Evolutionary conservation across 2,888 invertebrate species (phyloP), one percentile per base, ranked within the genome.

Genomic region (Agriopis leucophaearia): DNA sequence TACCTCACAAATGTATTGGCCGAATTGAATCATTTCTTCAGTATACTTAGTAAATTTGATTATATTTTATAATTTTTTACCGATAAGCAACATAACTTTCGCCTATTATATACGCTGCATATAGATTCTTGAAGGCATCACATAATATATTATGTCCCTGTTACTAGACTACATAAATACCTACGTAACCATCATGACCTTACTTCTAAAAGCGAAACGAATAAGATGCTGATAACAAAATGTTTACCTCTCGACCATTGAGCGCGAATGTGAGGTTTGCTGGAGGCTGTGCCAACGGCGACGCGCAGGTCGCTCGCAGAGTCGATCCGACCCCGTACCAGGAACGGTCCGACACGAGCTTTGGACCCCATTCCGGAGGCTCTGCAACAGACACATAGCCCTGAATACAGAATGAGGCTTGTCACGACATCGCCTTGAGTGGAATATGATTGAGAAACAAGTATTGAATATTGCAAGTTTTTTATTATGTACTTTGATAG

Each of bases 251-350:
- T 82, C 88, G 92, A 67, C 95, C 96, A 83, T 96, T 96, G 62
- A 96, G 93, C 73, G 95, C 95, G 94, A 96, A 96, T 56, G 96
- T 96, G 78, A 96, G 93, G 86, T 96, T 96, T 59, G 95, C 95
- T 13, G 96, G 94, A 35, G 96, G 96, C 87, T 95, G 95, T 59
- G 96, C 95, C 15, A 95, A 94, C 15, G 96, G 96, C 27, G 96
- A 94, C 9, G 95, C 96, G 81, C 96, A 96, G 70, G 96, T 96
- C 51, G 95, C 96, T 66, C 95, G 94, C 72, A 96, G 91, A 13
- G 94, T 95, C 70, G 96, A 96, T 5, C 96, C 96, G 68, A 96
- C 95, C 71, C 96, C 96, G 86, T 96, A 96, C 88, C 96, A 95
- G 77, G 94, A 95, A 78, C 96, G 95, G 84, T 96, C 96, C 64